These are phyloP conservation scores for Heteromormyrus szaboi DNA, from an alignment of 2,797 vertebrate species.

Conservation along the genomic window DNA sequence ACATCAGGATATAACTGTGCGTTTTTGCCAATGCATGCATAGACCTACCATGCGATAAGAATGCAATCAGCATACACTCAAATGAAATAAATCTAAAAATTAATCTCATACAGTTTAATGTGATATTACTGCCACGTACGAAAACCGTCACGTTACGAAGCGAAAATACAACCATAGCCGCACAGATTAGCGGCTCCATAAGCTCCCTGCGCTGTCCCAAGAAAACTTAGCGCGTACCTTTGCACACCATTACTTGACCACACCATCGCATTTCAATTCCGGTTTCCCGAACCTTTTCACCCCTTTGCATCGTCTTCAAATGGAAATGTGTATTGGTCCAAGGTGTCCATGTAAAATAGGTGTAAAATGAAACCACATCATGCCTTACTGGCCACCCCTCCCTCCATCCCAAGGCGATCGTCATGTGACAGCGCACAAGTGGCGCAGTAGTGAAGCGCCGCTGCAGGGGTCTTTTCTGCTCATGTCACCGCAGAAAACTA, in stretches of 20 bases:
- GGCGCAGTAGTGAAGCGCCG: constrained; percentile 98
- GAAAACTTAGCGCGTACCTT: neutral
- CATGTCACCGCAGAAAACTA: constrained; percentile 96
- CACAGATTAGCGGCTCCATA: neutral
- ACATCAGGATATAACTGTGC: neutral
- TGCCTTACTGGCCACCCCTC: constrained; percentile 73
- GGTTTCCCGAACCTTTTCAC: constrained; percentile 62
- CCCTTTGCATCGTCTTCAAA: constrained; percentile 78
- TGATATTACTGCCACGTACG: neutral
- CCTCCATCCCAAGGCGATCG: constrained; percentile 84
- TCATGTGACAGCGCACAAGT: constrained; percentile 99
- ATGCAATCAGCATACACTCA: neutral
- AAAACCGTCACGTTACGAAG: neutral
- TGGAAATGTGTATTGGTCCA: constrained; percentile 96
- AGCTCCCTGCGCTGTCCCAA: neutral
- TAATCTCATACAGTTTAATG: neutral
- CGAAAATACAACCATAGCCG: neutral
- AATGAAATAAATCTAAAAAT: neutral
- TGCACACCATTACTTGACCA: neutral
- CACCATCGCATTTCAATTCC: neutral
- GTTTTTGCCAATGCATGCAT: neutral
- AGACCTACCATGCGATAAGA: neutral
- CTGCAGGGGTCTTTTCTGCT: constrained; percentile 98
- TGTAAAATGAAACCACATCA: constrained; percentile 93
- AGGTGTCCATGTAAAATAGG: constrained; percentile 97